phyloP scores from a whole-genome alignment of 2,888 invertebrate genomes.

The Cheilosia urbana region DNA sequence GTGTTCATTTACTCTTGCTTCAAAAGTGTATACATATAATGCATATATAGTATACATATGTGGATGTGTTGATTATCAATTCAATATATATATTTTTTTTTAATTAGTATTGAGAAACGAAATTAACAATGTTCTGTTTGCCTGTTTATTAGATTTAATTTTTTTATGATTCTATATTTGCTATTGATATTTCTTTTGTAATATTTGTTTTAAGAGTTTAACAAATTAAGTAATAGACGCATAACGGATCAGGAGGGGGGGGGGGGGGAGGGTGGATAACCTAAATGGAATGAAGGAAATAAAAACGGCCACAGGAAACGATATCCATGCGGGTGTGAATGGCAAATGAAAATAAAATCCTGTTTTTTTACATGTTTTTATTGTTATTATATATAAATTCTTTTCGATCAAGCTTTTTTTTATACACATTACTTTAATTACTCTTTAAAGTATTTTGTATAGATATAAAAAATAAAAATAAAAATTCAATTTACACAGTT shows the following conservation, averaged over 20 bases:
- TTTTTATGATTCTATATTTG: slow-evolving; percentile 46
- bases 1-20: slow-evolving; percentile 39
- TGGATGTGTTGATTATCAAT: slow-evolving; percentile 47
- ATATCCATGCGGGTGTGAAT: too few relatives aligned
- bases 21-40: slow-evolving; percentile 46
- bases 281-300: slow-evolving; percentile 1
- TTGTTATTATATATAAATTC: slow-evolving; percentile 53
- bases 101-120: slow-evolving; percentile 24
- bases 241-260: neutral
- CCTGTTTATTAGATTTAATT: slow-evolving; percentile 28
- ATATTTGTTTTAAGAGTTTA: slow-evolving; percentile 14
- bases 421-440: slow-evolving; percentile 47
- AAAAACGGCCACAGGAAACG: too few relatives aligned
- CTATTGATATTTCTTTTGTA: slow-evolving; percentile 56
- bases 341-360: neutral
- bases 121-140: slow-evolving; percentile 40
- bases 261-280: neutral
- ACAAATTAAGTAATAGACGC: slow-evolving; percentile 16
- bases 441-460: slow-evolving; percentile 21
- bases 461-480: slow-evolving; percentile 25
- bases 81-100: slow-evolving; percentile 27
- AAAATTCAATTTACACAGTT: slow-evolving; percentile 27
- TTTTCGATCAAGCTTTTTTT: slow-evolving; percentile 56
- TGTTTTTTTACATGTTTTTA: slow-evolving; percentile 34
- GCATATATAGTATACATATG: slow-evolving; percentile 52